Base-by-base conservation (phyloP, 2,113 vertebrate genomes). In the Calypte anna region DNA sequence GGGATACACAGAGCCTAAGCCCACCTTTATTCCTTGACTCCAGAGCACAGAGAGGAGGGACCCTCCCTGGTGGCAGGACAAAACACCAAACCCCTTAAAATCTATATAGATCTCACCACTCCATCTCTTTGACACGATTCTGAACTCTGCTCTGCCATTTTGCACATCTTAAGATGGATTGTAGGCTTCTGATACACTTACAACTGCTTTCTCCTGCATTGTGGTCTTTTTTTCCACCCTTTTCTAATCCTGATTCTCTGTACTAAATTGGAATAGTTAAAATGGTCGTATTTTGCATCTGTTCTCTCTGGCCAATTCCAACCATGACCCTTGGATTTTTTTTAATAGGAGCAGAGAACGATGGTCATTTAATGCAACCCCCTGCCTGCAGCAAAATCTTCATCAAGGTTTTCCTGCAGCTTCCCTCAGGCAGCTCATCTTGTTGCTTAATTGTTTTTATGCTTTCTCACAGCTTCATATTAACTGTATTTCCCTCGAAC, bases 361-460 rank as follows among this genome's bases (percentile, higher is more conserved):
- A 88, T 86, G 93, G 92, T 86, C 94, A 78, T 81, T 90, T 88
- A 83, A 83, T 12, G 50, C 93, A 94, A 62, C 91, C 94, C 88
- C 94, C 93, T 81, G 76, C 93, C 82, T 90, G 90, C 93, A 93
- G 94, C 80, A 38, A 81, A 64, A 94, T 91, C 96, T 91, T 94
- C 93, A 89, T 96, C 92, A 79, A 93, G 95, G 57, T 73, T 93
- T 94, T 88, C 82, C 86, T 61, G 61, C 81, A 31, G n/a, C 82
- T 88, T 91, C 92, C 89, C 94, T 76, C 66, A 3, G 90, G 94
- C 90, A 66, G 91, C 82, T 94, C 77, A 31, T 93, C 86, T 90
- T 23, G 3, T 75, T 54, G 76, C 90, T 94, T 97, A 94, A 96
- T 97, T 96, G 88, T 94, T 90, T 91, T 92, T 86, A 86, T 68